Percentiles rank a stretch among this genome's conserved stretches.
Conservation (phyloP, 2,888 invertebrate genomes). For the Epirrhoe tristata region DNA sequence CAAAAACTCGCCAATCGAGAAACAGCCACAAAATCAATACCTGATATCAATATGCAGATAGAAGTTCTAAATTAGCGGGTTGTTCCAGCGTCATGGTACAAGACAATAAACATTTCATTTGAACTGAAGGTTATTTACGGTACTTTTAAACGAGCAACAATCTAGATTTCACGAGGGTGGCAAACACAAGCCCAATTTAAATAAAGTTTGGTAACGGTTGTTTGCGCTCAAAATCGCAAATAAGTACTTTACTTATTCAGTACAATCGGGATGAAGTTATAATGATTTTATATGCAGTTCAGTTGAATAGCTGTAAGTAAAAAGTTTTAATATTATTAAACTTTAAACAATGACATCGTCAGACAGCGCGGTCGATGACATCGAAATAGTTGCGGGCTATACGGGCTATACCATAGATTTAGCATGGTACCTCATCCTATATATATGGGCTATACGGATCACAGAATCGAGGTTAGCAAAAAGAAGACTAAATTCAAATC, state of each 20-base stretch:
- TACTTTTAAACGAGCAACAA: constrained; percentile 46
- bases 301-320: neutral
- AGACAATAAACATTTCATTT: constrained; percentile 39
- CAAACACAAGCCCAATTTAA: constrained; percentile 56
- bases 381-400: neutral
- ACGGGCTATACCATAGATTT: too few relatives aligned
- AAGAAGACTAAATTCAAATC: too few relatives aligned
- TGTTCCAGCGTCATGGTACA: constrained; percentile 28
- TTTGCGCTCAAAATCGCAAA: constrained; percentile 48
- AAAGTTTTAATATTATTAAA: neutral
- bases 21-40: neutral
- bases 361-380: neutral
- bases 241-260: constrained; percentile 2
- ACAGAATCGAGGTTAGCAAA: neutral
- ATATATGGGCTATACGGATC: neutral
- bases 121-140: constrained; percentile 28
- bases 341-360: neutral
- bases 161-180: constrained; percentile 49
- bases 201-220: constrained; percentile 58
- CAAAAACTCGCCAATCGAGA: neutral
- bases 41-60: constrained; percentile 3
- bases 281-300: constrained; percentile 1
- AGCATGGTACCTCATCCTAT: too few relatives aligned
- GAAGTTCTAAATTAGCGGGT: constrained; percentile 33
- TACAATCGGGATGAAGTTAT: constrained; percentile 27